These are phyloP conservation scores for Diploscapter pachys DNA, from an alignment of 1,140 invertebrate species.

Conservation along the genomic window DNA sequence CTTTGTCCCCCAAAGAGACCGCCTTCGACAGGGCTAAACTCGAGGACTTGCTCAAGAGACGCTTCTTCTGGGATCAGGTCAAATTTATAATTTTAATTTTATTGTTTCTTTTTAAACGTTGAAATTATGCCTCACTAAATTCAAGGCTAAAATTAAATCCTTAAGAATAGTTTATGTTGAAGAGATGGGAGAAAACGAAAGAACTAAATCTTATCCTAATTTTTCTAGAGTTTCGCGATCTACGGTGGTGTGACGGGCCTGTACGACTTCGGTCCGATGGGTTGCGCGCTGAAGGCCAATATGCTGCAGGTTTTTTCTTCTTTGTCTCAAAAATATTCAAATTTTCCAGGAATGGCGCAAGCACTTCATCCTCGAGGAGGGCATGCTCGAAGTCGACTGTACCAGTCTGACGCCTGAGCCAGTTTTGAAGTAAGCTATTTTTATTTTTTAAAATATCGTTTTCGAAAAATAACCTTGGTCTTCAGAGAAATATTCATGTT, in stretches of 20 bases:
- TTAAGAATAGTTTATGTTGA: too few species aligned
- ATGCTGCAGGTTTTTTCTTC: conserved; percentile 68
- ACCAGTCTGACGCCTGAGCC: conserved; percentile 92
- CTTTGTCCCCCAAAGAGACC: conserved; percentile 70
- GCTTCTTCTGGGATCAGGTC: conserved; percentile 91
- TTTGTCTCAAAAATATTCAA: conserved; percentile 48
- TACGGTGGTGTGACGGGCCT: conserved; percentile 77
- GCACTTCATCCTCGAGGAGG: conserved; percentile 93
- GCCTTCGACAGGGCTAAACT: conserved; percentile 86
- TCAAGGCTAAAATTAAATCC: too few species aligned
- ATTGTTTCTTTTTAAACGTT: too few species aligned
- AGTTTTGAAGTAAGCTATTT: conserved; percentile 75
- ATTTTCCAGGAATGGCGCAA: conserved; percentile 74
- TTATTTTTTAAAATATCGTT: conserved; percentile 5
- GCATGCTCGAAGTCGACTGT: conserved; percentile 98
- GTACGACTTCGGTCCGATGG: conserved; percentile 97
- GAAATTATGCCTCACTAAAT: too few species aligned
- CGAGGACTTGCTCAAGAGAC: conserved; percentile 92
- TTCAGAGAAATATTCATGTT: too few species aligned
- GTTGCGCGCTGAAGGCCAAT: conserved; percentile 94
- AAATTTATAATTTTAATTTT: too few species aligned
- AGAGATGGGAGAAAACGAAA: too few species aligned
- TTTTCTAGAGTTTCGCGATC: conserved; percentile 81
- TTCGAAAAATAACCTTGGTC: too few species aligned
- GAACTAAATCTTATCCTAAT: too few species aligned